Percentiles rank a stretch among this genome's conserved stretches.
Conservation (phyloP, 1,140 invertebrate species). For the Scaptodrosophila lebanonensis region DNA sequence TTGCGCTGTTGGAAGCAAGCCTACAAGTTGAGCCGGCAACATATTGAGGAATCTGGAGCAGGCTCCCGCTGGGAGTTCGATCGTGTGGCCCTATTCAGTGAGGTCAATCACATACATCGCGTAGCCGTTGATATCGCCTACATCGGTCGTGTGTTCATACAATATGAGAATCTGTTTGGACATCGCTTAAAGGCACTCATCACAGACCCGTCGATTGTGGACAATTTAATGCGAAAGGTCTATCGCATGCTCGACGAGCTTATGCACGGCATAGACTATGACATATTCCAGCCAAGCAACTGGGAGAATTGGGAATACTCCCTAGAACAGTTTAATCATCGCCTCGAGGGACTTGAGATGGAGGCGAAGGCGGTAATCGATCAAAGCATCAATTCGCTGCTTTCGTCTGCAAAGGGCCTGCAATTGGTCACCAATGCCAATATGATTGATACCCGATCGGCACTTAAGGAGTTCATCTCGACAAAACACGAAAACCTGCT, state of each 20-base stretch:
- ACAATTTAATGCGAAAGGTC: conserved; percentile 84
- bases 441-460: conserved; percentile 84
- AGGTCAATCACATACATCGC: conserved; percentile 88
- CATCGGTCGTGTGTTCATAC: conserved; percentile 86
- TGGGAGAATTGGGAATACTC: conserved; percentile 90
- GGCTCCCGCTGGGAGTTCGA: conserved; percentile 94
- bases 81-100: conserved; percentile 85
- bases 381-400: conserved; percentile 87
- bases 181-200: conserved; percentile 90
- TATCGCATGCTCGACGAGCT: conserved; percentile 81
- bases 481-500: conserved; percentile 92
- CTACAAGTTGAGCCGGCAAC: conserved; percentile 85
- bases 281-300: conserved; percentile 86
- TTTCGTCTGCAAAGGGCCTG: conserved; percentile 88
- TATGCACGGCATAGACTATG: conserved; percentile 88
- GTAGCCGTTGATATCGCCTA: conserved; percentile 88
- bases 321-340: conserved; percentile 85
- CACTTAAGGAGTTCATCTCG: conserved; percentile 84
- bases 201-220: conserved; percentile 89
- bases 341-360: conserved; percentile 86
- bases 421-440: conserved; percentile 89
- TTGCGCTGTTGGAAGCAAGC: conserved; percentile 86
- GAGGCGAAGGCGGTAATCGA: conserved; percentile 91
- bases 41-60: conserved; percentile 89
- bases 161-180: conserved; percentile 94